Evolutionary conservation across 2,113 vertebrate species (phyloP), one percentile per base, ranked within the genome.

Genomic region (Agelaius phoeniceus): DNA sequence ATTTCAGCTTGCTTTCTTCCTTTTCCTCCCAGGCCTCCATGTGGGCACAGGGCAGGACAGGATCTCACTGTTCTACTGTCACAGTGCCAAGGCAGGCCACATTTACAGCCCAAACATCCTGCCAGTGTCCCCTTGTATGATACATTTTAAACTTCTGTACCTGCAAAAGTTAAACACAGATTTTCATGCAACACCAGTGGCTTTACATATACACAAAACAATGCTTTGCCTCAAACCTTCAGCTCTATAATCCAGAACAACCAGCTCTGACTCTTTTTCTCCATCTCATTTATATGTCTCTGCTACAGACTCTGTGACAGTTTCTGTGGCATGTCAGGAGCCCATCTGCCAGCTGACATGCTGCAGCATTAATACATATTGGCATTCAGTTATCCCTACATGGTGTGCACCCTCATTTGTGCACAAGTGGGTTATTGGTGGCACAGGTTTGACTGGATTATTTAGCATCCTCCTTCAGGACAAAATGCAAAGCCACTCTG

Each of bases 81-180:
- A 89, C 66, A 72, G 39, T 12, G 54, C 51, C 84, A 89, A 58
- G 86, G 63, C 55, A 91, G 75, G 49, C 10, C 43, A 31, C 27
- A 15, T 77, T 52, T 73, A 35, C 78, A 80, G 39, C 92, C 43
- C 75, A 79, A 81, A 77, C 49, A 68, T 68, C 89, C 75, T 37
- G 59, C 15, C 89, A 90, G n/a, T 51, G 57, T 86, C 52, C 87
- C 82, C 68, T 81, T 19, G 74, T 10, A 13, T 48, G 81, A 54
- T 1, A 88, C 41, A 89, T 46, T 88, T 75, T 65, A 89, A 80
- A 86, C 63, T 79, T 28, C 66, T 83, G 58, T 63, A 88, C 84
- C 92, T 96, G 93, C 21, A 85, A 93, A 96, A 95, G 74, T 73
- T 80, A 90, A 96, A 91, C 55, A 83, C 71, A 96, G 59, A 15